A percentile compares a stretch with the other conserved stretches of the same genome.
phyloP scores from a whole-genome alignment of 2,797 vertebrate genomes.

The Pseudochaenichthys georgianus region DNA sequence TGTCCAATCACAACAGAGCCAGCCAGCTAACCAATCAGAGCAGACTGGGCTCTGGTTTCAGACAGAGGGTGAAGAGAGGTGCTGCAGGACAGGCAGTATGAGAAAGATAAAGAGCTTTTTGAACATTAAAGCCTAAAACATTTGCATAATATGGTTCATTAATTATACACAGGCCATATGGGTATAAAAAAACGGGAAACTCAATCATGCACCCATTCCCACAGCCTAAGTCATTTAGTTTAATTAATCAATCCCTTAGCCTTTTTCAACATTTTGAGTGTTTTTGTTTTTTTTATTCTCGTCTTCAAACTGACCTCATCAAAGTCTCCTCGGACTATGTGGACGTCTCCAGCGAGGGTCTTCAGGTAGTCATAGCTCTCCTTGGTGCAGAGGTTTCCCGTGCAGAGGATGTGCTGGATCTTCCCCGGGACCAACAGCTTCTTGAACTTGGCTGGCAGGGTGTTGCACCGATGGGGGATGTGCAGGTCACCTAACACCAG shows the following conservation, averaged over 20 bases:
- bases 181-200: too few relatives aligned
- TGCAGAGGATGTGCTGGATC: constrained; percentile 99
- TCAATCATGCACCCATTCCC: background rate
- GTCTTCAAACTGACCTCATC: constrained; percentile 88
- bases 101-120: too few relatives aligned
- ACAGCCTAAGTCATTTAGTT: background rate
- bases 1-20: too few relatives aligned
- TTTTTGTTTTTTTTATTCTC: background rate
- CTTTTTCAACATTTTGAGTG: too few relatives aligned
- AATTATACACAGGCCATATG: background rate
- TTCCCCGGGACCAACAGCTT: constrained; percentile 98
- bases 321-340: constrained; percentile 98
- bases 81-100: too few relatives aligned
- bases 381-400: constrained; percentile 99
- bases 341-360: constrained; percentile 97
- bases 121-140: too few relatives aligned
- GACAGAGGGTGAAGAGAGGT: too few relatives aligned
- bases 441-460: constrained; percentile 98
- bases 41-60: too few relatives aligned
- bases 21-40: too few relatives aligned
- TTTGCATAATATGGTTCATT: too few relatives aligned
- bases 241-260: background rate
- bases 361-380: constrained; percentile 99
- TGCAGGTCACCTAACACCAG: constrained; percentile 98
- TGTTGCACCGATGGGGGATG: constrained; percentile 99